A percentile compares a stretch with the other conserved stretches of the same genome.
These are phyloP conservation scores for Microchrysa polita DNA, from an alignment of 2,888 invertebrate genomes.

Conservation along the genomic window DNA sequence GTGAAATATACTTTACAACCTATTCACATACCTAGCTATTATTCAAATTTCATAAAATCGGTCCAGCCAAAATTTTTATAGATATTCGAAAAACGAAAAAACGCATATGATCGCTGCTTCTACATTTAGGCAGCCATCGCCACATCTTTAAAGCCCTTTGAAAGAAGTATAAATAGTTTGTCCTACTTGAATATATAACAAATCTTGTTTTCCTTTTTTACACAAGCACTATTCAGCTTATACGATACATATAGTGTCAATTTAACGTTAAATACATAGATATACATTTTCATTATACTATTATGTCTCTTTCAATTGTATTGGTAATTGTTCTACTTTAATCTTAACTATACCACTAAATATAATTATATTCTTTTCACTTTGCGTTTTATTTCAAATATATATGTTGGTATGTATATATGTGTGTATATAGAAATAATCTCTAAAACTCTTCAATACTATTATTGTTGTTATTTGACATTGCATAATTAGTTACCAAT, in stretches of 20 bases:
- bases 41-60: too few relatives aligned
- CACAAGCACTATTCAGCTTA: background rate
- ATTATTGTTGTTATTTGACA: constrained; percentile 35
- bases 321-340: background rate
- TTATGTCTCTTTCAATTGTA: background rate
- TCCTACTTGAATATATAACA: constrained; percentile 10
- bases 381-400: background rate
- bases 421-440: constrained; percentile 21
- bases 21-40: too few relatives aligned
- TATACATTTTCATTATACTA: constrained; percentile 8
- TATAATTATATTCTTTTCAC: constrained; percentile 7
- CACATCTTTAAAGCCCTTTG: too few relatives aligned
- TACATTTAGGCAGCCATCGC: too few relatives aligned
- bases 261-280: constrained; percentile 24
- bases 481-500: constrained; percentile 33
- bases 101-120: too few relatives aligned
- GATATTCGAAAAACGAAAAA: too few relatives aligned
- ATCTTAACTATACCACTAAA: constrained; percentile 16
- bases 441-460: constrained; percentile 40
- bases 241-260: background rate
- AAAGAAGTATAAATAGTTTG: background rate
- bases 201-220: background rate
- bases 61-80: too few relatives aligned
- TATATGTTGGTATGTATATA: background rate
- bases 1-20: too few relatives aligned